Evolutionary conservation across 2,797 vertebrate genomes (phyloP), one percentile per base, ranked within the genome.

Genomic region (Sebastes wilsoni): DNA sequence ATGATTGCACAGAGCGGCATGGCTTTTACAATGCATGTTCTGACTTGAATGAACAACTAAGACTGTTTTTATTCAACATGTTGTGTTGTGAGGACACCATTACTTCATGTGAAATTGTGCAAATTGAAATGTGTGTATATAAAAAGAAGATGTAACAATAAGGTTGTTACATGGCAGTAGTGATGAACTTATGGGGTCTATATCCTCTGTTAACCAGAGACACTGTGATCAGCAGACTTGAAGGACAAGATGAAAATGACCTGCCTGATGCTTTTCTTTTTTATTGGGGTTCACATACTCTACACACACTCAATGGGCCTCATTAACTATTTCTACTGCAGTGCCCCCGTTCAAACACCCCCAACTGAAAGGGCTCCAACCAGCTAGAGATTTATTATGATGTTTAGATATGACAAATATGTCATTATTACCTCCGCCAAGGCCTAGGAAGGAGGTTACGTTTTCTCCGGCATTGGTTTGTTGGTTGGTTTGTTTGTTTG

Each of bases 31-130:
- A 46, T 46, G 42, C 42, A 18, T 59, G 16, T 0, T 59, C 25
- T 28, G 56, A 28, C 56, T 28, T 28, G 56, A 28, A 28, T 27
- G 14, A 59, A 28, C 16, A 18, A 59, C 27, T 28, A 27, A 28
- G 14, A 18, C 25, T 59, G 25, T 28, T 28, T 28, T 28, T 59
- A 46, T 46, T 46, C 14, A 46, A 46, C 14, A 46, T 46, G 16
- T 46, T 46, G 42, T 46, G 14, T 46, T 46, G 14, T 46, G 42
- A 12, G 5, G 22, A 55, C 55, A 59, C 27, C 23, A 16, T 27
- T 58, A 58, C 27, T 0, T 61, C 18, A 20, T 32, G 0, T 10
- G 14, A 20, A 30, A 28, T 9, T 60, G 0, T 28, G 16, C 16
- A 36, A 36, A 12, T 36, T 36, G 34, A 42, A 42, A 42, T 42